phyloP scores from a whole-genome alignment of 2,888 invertebrate species.

The Drosophila subsilvestris region DNA sequence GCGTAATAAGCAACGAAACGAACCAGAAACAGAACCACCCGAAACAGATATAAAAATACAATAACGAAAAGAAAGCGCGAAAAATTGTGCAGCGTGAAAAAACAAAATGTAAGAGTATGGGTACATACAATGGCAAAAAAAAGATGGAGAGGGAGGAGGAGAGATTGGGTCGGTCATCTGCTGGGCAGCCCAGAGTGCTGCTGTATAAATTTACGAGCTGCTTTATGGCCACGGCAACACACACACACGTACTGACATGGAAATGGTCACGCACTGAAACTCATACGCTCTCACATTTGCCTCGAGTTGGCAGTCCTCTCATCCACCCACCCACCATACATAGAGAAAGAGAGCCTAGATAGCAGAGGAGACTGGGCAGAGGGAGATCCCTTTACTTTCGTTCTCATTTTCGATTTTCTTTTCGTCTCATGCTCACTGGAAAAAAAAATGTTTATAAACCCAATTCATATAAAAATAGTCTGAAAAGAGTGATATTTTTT shows the following conservation, averaged over 20 bases:
- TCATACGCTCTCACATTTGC: conserved; percentile 1
- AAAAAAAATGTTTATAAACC: not conserved
- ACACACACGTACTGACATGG: not conserved
- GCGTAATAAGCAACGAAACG: conserved; percentile 69
- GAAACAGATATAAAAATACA: conserved; percentile 28
- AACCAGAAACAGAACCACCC: conserved; percentile 26
- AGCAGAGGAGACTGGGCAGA: not conserved
- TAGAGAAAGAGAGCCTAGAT: not conserved
- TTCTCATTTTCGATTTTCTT: not conserved
- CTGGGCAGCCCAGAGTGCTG: conserved; percentile 46
- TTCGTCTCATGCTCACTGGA: not conserved
- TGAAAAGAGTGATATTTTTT: too few species aligned
- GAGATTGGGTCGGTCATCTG: conserved; percentile 35
- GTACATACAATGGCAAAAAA: conserved; percentile 23
- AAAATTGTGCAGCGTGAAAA: conserved; percentile 33
- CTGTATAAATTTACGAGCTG: conserved; percentile 71
- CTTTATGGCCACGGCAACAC: conserved; percentile 51
- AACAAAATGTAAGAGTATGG: conserved; percentile 32
- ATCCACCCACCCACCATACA: not conserved
- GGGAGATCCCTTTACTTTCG: not conserved
- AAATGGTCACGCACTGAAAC: conserved; percentile 21
- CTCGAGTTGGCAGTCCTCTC: conserved; percentile 3
- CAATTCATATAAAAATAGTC: too few species aligned
- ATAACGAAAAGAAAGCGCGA: conserved; percentile 16
- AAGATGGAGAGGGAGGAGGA: conserved; percentile 1